Conservation (phyloP, 2,797 vertebrate species). For the Sorex maritimensis region DNA sequence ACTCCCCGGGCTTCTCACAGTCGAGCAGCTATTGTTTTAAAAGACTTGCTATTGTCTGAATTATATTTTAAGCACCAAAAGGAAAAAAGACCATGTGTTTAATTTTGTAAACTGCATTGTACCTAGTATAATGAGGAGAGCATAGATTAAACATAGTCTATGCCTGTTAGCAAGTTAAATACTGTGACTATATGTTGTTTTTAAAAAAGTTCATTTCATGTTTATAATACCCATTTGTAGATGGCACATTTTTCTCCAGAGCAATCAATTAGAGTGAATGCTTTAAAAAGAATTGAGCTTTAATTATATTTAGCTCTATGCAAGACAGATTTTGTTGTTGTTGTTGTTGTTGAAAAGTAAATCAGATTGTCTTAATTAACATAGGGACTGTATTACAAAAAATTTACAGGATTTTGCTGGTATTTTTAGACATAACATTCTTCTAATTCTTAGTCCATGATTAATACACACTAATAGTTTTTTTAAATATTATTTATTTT, state of each 20-base stretch:
- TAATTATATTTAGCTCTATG: neutral
- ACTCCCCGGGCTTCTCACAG: neutral
- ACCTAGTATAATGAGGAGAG: neutral
- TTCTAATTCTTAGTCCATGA: conserved; percentile 31
- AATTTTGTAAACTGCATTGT: neutral
- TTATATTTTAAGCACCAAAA: conserved; percentile 53
- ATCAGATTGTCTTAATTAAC: conserved; percentile 8
- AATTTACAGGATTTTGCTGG: neutral
- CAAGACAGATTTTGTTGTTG: neutral
- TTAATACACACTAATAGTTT: neutral
- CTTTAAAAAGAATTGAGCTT: conserved; percentile 37
- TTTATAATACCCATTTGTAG: neutral
- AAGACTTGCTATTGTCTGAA: conserved; percentile 38
- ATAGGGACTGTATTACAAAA: neutral
- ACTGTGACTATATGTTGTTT: neutral
- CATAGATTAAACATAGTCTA: conserved; percentile 41
- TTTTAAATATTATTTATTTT: too few relatives aligned
- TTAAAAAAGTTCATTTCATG: neutral
- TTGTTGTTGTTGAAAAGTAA: conserved; percentile 22
- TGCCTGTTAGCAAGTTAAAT: conserved; percentile 31
- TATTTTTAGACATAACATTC: neutral
- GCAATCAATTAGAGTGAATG: conserved; percentile 34
- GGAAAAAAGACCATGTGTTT: neutral
- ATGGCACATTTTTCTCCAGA: neutral
- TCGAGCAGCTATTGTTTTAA: conserved; percentile 49